Base-by-base conservation (phyloP, 2,113 vertebrate genomes). In the Syngnathoides biaculeatus region DNA sequence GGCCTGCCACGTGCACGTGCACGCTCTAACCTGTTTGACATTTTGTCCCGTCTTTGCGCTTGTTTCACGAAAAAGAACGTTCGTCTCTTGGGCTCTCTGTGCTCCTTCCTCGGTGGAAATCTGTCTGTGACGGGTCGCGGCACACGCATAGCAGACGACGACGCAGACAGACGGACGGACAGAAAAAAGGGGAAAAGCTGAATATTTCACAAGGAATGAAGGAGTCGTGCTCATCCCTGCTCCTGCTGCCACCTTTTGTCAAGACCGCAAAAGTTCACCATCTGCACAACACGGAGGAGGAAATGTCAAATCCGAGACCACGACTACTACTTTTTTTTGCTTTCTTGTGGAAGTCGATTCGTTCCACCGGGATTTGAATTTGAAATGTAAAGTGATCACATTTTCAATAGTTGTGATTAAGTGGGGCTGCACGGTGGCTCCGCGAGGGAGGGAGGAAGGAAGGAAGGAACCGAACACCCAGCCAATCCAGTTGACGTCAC, bases 51-150 rank as follows among this genome's bases (percentile, higher is more conserved):
- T 89, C 89, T 92, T 92, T 90, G 91, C 89, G 83, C 90, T 90
- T 26, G 91, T 91, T 82, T 92, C 91, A 87, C 92, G 91, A 91
- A 91, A 92, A 76, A 91, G 87, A 90, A 92, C 90, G 90, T 86
- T 92, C 90, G 91, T 88, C 71, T 92, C 90, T 90, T 91, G 90
- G 27, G 89, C 91, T 85, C 84, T 92, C 82, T 90, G 88, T 47
- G 92, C 89, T 77, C 90, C 89, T 77, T 91, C 89, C 81, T 91
- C 88, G 82, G 86, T 88, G 74, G 88, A 90, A 87, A 91, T 92
- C 82, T 91, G 89, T 86, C 91, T 92, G 90, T 62, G 65, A 87
- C 79, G 75, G 77, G 69, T 71, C 80, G 77, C 20, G 63, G 1
- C 60, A 14, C 43, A 81, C 67, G 69, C 71, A 70, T n/a, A n/a